These are phyloP conservation scores for Capromys pilorides DNA, from an alignment of 2,797 vertebrate species.

Conservation along the genomic window DNA sequence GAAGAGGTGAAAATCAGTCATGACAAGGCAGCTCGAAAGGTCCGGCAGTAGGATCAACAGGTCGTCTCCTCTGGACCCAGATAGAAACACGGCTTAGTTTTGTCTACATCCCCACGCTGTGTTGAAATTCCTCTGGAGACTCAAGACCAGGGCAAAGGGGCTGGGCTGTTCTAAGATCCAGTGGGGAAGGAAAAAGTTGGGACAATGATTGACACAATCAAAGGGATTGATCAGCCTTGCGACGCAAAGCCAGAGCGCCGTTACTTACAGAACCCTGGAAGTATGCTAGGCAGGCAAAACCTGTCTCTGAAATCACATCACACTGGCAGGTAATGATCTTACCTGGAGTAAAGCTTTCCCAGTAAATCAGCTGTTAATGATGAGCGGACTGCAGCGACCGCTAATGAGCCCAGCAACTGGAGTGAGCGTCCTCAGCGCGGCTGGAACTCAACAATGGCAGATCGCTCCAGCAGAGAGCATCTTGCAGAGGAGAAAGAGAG, in stretches of 20 bases:
- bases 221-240: constrained; percentile 11
- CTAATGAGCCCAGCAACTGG: constrained; percentile 58
- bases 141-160: not conserved
- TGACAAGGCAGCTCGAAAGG: not conserved
- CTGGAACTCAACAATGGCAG: not conserved
- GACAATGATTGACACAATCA: not conserved
- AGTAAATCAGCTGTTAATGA: constrained; percentile 71
- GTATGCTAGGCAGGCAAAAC: constrained; percentile 54
- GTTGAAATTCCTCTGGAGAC: not conserved
- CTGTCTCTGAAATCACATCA: constrained; percentile 50
- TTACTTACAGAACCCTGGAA: constrained; percentile 38
- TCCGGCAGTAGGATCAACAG: not conserved
- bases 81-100: not conserved
- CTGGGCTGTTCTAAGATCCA: not conserved
- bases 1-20: constrained; percentile 35
- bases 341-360: constrained; percentile 70
- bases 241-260: not conserved
- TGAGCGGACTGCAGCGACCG: constrained; percentile 60
- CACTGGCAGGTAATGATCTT: constrained; percentile 73
- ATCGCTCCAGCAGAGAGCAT: not conserved
- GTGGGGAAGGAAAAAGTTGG: not conserved
- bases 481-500: not conserved
- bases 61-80: not conserved
- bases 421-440: not conserved
- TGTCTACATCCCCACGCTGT: not conserved